Conservation (phyloP, 2,888 invertebrate species). For the Morpho deidamia region DNA sequence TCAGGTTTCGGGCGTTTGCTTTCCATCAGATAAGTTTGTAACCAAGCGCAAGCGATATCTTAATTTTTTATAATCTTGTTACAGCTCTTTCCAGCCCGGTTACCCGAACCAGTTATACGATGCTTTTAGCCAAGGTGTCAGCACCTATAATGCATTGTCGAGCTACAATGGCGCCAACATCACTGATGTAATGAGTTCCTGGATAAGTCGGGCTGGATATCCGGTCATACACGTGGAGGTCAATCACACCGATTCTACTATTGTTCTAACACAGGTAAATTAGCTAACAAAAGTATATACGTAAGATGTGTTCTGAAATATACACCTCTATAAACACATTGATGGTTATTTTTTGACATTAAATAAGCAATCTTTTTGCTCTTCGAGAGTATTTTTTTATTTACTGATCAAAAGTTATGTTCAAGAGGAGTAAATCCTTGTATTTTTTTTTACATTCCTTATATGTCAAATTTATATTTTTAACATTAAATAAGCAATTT, state of each 20-base stretch:
- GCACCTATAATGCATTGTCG: conserved; percentile 36
- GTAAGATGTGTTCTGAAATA: too few species aligned
- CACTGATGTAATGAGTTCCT: conserved; percentile 52
- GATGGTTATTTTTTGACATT: too few species aligned
- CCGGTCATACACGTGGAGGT: conserved; percentile 55
- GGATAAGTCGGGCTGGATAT: conserved; percentile 61
- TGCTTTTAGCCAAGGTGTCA: conserved; percentile 55
- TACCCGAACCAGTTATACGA: conserved; percentile 69
- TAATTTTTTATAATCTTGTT: background rate
- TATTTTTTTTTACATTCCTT: too few species aligned
- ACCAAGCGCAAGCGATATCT: background rate
- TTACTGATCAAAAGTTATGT: too few species aligned
- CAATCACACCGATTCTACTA: conserved; percentile 44
- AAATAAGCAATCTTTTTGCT: background rate
- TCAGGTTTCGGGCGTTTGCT: too few species aligned
- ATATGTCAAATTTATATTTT: too few species aligned
- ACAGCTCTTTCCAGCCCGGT: conserved; percentile 59
- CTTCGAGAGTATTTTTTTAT: background rate
- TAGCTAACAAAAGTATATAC: background rate
- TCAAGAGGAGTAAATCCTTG: too few species aligned
- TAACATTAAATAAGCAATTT: background rate
- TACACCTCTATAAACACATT: too few species aligned
- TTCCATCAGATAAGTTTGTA: too few species aligned
- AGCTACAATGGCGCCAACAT: conserved; percentile 42
- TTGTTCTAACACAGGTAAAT: conserved; percentile 53